Evolutionary conservation across 2,888 invertebrate species (phyloP).

Genomic region (Choristoneura rosaceana): DNA sequence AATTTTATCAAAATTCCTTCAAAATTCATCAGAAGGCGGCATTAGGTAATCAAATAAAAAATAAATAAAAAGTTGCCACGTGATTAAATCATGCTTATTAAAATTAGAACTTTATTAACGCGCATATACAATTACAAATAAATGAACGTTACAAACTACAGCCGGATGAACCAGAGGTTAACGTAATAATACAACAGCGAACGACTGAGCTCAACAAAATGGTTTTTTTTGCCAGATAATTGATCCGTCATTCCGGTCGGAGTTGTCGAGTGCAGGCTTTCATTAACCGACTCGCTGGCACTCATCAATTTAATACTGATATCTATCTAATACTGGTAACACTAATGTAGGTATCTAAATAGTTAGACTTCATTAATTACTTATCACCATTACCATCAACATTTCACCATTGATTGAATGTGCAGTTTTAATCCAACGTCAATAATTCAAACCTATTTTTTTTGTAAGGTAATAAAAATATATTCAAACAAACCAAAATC

Average conservation of each 20-base stretch:
- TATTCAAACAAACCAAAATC: too few relatives aligned
- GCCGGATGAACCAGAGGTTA: constrained; percentile 8
- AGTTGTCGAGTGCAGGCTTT: constrained; percentile 53
- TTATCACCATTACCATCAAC: too few relatives aligned
- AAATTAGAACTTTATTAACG: not conserved
- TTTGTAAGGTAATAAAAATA: too few relatives aligned
- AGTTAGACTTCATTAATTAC: too few relatives aligned
- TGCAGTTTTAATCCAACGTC: too few relatives aligned
- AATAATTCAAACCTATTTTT: too few relatives aligned
- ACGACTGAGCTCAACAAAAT: constrained; percentile 31
- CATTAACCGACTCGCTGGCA: constrained; percentile 26
- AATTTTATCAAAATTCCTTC: too few relatives aligned
- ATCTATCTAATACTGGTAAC: not conserved
- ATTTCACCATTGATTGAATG: too few relatives aligned
- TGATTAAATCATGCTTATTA: too few relatives aligned
- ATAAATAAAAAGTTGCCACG: too few relatives aligned
- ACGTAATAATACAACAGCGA: constrained; percentile 21
- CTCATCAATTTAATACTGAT: constrained; percentile 1
- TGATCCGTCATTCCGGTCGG: constrained; percentile 51
- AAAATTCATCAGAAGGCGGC: too few relatives aligned
- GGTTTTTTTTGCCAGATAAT: constrained; percentile 28
- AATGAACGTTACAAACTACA: not conserved
- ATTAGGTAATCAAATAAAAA: too few relatives aligned
- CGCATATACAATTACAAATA: not conserved
- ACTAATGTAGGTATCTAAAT: not conserved